Base-by-base conservation (phyloP, 2,888 invertebrate species). In the Anthoptus insignis region DNA sequence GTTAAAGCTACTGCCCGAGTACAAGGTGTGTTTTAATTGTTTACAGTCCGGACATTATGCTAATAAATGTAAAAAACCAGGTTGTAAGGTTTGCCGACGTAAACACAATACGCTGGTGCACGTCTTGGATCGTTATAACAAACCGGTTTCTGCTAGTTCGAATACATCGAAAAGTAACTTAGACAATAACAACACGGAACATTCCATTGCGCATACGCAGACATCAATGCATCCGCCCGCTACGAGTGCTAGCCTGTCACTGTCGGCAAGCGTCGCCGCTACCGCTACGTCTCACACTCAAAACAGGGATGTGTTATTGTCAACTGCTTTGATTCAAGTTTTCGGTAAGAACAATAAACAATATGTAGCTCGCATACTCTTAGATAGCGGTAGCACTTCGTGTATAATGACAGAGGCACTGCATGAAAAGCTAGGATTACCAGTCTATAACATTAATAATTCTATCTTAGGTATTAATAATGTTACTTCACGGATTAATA, bases 361-460 rank as follows among this genome's bases (percentile, higher is more conserved):
- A 32, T 42, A 32, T 16, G 19, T 58, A 16, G 58, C 24, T 24
- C 57, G 64, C 21, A 52, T 52, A 0, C 32, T 58, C 3, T 32
- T 64, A 4, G 64, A 64, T 9, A 34, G 42, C 50, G 64, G 64
- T 32, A 64, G 64, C 22, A 52, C 57, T 3, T 32, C 64, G 3
- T 64, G 58, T 27, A 16, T 64, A 14, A 64, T 64, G 37, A 57
- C 19, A 27, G 39, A 64, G 16, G 5, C 21, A 8, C 9, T 57
- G 11, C n/a, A 57, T 14, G 32, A 47, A 4, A 29, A 57, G 5
- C 29, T 58, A 2, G 22, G 21, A 22, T 22, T 58, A 21, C 58
- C 58, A 19, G 2, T 14, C 13, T 34, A 3, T 6, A 58, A 14
- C 1, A n/a, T 49, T 2, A 21, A 59, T 2, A 52, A 32, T 8